These are phyloP conservation scores for Pseudonaja textilis DNA, from an alignment of 2,113 vertebrate genomes.

Conservation along the genomic window DNA sequence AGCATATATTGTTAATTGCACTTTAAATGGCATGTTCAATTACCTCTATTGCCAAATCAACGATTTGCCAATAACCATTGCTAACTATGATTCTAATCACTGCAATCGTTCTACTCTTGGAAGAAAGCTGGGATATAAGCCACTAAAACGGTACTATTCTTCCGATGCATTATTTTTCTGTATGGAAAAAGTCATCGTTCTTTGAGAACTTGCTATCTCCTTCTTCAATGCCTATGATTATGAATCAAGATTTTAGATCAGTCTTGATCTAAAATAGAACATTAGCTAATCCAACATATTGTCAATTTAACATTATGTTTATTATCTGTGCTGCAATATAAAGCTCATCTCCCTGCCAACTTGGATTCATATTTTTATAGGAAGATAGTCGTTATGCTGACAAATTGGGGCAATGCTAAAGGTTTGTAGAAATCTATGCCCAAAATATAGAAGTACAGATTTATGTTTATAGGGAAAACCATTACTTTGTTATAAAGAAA, in stretches of 20 bases:
- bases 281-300: neutral
- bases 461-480: neutral
- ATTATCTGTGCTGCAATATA: slow-evolving; percentile 56
- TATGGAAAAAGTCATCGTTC: neutral
- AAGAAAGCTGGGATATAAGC: neutral
- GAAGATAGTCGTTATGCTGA: slow-evolving; percentile 52
- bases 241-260: neutral
- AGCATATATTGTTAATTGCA: neutral
- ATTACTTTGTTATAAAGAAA: slow-evolving; percentile 14
- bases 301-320: slow-evolving; percentile 37
- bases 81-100: neutral
- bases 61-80: neutral
- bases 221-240: neutral
- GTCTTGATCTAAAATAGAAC: slow-evolving; percentile 11
- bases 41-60: neutral
- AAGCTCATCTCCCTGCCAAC: slow-evolving; percentile 23
- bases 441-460: neutral
- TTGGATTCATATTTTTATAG: slow-evolving; percentile 30
- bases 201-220: neutral
- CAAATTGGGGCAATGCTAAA: slow-evolving; percentile 38
- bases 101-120: neutral
- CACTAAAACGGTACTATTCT: neutral
- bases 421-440: slow-evolving; percentile 18
- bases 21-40: neutral
- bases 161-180: neutral